A percentile compares a stretch with the other conserved stretches of the same genome.
Conservation (phyloP, 2,888 invertebrate genomes). For the Osmoderma eremita region DNA sequence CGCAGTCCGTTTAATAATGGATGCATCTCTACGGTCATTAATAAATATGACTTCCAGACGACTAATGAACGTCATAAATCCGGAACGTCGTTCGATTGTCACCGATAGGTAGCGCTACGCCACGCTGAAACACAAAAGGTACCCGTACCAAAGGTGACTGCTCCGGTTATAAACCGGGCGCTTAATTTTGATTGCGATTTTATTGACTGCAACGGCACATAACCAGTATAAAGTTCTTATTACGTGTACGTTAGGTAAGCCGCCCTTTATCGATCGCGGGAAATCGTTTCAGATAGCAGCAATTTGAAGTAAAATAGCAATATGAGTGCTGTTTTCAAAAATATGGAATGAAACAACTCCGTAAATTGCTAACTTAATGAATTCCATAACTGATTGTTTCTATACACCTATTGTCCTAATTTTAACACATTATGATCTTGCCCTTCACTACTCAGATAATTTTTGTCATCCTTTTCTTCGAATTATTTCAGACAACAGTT, state of each 20-base stretch:
- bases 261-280: not conserved
- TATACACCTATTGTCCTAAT: too few species aligned
- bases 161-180: slow-evolving; percentile 27
- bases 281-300: not conserved
- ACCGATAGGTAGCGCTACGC: not conserved
- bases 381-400: too few species aligned
- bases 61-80: slow-evolving; percentile 35
- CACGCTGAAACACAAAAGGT: slow-evolving; percentile 5
- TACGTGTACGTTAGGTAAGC: not conserved
- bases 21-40: slow-evolving; percentile 23
- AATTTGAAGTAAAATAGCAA: not conserved
- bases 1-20: slow-evolving; percentile 17
- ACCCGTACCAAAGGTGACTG: slow-evolving; percentile 30
- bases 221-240: slow-evolving; percentile 10
- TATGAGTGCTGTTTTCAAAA: too few species aligned
- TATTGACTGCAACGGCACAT: slow-evolving; percentile 22
- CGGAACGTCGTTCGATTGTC: slow-evolving; percentile 26
- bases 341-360: too few species aligned
- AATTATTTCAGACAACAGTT: too few species aligned
- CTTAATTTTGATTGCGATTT: slow-evolving; percentile 35
- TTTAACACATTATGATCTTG: too few species aligned
- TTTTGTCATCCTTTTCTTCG: too few species aligned
- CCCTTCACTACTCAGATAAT: too few species aligned
- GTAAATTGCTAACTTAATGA: too few species aligned
- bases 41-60: slow-evolving; percentile 35